Conservation (phyloP, 2,113 vertebrate genomes). For the Gambusia affinis region DNA sequence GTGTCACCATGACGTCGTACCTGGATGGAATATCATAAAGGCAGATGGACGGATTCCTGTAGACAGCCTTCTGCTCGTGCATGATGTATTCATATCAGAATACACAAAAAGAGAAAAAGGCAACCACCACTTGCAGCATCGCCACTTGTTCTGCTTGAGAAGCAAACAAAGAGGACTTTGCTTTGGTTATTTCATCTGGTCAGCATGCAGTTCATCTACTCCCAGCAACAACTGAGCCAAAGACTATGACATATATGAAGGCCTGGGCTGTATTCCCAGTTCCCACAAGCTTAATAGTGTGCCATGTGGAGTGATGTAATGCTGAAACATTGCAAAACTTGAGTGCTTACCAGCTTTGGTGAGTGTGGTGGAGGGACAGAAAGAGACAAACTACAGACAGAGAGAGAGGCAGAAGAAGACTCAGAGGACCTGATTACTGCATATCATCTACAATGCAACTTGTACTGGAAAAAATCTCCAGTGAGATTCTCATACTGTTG, state of each 20-base stretch:
- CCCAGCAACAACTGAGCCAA: constrained; percentile 68
- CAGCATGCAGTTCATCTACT: constrained; percentile 68
- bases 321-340: constrained; percentile 77
- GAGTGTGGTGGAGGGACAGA: constrained; percentile 39
- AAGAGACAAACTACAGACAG: constrained; percentile 43
- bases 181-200: constrained; percentile 69
- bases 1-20: constrained; percentile 73
- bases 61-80: constrained; percentile 37
- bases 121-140: constrained; percentile 35
- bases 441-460: constrained; percentile 81
- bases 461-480: constrained; percentile 75
- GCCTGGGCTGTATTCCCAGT: constrained; percentile 64
- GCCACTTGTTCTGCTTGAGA: constrained; percentile 34
- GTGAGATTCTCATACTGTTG: constrained; percentile 77
- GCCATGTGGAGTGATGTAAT: constrained; percentile 81
- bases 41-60: constrained; percentile 44
- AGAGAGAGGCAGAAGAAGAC: constrained; percentile 63
- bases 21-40: constrained; percentile 72
- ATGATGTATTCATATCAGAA: constrained; percentile 50
- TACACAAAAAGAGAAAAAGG: constrained; percentile 54
- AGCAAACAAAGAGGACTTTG: constrained; percentile 23
- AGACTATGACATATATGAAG: constrained; percentile 71
- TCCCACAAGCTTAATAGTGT: constrained; percentile 76
- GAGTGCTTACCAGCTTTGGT: constrained; percentile 69
- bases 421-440: constrained; percentile 81